Evolutionary conservation across 2,797 vertebrate genomes (phyloP).

Genomic region (Centroberyx gerrardi): DNA sequence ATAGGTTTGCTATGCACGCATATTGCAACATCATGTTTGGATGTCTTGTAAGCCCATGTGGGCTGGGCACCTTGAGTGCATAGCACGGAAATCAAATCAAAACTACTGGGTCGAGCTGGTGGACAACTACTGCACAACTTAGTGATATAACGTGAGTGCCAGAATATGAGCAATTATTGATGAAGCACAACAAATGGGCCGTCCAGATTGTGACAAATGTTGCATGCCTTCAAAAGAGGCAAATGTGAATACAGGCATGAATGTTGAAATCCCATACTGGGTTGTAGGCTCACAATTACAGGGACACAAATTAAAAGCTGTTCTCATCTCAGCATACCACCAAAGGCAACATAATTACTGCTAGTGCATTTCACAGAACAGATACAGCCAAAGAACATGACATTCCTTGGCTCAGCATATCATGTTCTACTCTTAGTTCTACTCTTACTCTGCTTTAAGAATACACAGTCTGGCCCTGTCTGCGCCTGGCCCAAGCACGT

Average conservation of each 20-base stretch:
- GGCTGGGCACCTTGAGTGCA: neutral
- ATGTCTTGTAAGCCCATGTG: slow-evolving; percentile 9
- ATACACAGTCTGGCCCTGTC: neutral
- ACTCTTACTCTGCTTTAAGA: neutral
- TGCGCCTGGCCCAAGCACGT: neutral
- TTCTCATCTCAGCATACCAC: slow-evolving; percentile 43
- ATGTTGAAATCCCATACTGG: slow-evolving; percentile 32
- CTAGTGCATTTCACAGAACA: slow-evolving; percentile 53
- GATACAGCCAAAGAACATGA: slow-evolving; percentile 55
- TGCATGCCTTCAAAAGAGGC: slow-evolving; percentile 19
- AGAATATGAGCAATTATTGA: too few relatives aligned
- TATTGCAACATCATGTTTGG: too few relatives aligned
- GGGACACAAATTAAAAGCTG: slow-evolving; percentile 68
- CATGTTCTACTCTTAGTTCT: slow-evolving; percentile 34
- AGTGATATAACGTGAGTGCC: too few relatives aligned
- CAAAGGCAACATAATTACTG: slow-evolving; percentile 62
- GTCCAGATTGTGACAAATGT: slow-evolving; percentile 4
- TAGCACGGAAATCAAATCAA: too few relatives aligned
- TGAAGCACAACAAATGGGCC: neutral
- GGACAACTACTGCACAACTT: too few relatives aligned
- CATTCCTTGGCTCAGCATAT: slow-evolving; percentile 59
- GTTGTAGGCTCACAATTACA: slow-evolving; percentile 65
- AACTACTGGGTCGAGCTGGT: too few relatives aligned
- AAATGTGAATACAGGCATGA: slow-evolving; percentile 4
- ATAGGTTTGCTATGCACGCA: too few relatives aligned